Evolutionary conservation across 2,888 invertebrate genomes (phyloP).

Genomic region (Thelaira solivaga): DNA sequence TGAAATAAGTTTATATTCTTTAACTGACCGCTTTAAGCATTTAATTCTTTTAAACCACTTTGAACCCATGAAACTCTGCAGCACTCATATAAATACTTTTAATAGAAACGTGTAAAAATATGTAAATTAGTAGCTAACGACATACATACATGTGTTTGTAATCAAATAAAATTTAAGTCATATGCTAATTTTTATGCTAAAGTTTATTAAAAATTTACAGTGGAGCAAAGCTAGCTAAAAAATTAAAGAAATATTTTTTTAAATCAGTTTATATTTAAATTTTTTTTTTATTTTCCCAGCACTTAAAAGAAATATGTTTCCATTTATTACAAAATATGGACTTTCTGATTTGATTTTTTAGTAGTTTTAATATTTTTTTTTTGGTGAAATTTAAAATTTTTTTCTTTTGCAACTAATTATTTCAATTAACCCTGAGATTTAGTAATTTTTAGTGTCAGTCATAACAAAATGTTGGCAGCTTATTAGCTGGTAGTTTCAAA

Average conservation of each 20-base stretch:
- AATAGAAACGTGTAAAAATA: not conserved
- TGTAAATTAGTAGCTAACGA: not conserved
- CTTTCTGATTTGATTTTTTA: no score
- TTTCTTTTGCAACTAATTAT: no score
- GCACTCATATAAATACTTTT: not conserved
- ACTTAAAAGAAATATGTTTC: no score
- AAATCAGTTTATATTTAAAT: not conserved
- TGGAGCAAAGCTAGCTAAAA: not conserved
- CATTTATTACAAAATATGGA: no score
- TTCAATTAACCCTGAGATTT: no score
- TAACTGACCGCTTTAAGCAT: conserved; percentile 40
- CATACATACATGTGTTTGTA: no score
- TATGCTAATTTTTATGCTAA: conserved; percentile 34
- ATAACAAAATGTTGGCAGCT: no score
- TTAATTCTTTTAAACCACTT: conserved; percentile 28
- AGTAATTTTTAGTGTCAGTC: no score
- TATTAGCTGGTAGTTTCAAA: no score
- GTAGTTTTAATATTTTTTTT: no score
- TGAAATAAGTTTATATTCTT: conserved; percentile 25
- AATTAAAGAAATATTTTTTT: not conserved
- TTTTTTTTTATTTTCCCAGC: no score
- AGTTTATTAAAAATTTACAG: conserved; percentile 43
- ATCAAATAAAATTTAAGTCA: conserved; percentile 29
- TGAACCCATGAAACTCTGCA: conserved; percentile 21
- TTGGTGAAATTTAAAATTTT: no score